These are phyloP conservation scores for Papilio machaon DNA, from an alignment of 1,140 invertebrate genomes.

Conservation along the genomic window DNA sequence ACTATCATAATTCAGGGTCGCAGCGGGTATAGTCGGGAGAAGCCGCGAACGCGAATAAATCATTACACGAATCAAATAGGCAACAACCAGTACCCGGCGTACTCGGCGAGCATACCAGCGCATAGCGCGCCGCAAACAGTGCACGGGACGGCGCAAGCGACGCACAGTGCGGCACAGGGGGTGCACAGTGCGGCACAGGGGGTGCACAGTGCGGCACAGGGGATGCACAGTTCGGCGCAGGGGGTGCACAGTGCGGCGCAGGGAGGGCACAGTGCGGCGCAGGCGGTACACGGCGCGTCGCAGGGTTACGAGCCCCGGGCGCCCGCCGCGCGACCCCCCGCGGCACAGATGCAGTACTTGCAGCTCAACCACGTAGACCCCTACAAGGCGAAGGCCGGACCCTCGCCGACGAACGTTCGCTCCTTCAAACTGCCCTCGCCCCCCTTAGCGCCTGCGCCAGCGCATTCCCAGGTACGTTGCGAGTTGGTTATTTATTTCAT, in stretches of 20 bases:
- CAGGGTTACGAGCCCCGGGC: constrained; percentile 53
- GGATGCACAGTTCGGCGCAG: constrained; percentile 14
- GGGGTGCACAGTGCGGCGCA: constrained; percentile 47
- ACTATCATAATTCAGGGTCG: constrained; percentile 65
- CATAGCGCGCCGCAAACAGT: constrained; percentile 48
- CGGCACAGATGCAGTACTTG: constrained; percentile 66
- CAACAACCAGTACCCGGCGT: constrained; percentile 63
- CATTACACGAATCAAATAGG: constrained; percentile 60
- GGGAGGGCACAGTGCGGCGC: constrained; percentile 24
- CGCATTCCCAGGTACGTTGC: constrained; percentile 57
- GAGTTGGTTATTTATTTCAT: not conserved
- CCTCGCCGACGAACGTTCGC: constrained; percentile 49
- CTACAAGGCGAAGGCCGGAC: constrained; percentile 59
- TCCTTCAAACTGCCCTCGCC: constrained; percentile 76
- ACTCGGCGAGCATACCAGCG: constrained; percentile 37
- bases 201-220: constrained; percentile 47
- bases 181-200: no score
- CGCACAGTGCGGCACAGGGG: no score
- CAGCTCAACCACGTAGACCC: constrained; percentile 58
- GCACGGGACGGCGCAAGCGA: constrained; percentile 6
- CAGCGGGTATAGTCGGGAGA: constrained; percentile 62
- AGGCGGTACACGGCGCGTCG: not conserved
- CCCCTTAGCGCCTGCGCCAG: constrained; percentile 58
- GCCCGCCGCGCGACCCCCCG: constrained; percentile 46
- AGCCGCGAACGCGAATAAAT: constrained; percentile 59